These are phyloP conservation scores for Drosophila ogumai DNA, from an alignment of 1,140 invertebrate species.

Conservation along the genomic window DNA sequence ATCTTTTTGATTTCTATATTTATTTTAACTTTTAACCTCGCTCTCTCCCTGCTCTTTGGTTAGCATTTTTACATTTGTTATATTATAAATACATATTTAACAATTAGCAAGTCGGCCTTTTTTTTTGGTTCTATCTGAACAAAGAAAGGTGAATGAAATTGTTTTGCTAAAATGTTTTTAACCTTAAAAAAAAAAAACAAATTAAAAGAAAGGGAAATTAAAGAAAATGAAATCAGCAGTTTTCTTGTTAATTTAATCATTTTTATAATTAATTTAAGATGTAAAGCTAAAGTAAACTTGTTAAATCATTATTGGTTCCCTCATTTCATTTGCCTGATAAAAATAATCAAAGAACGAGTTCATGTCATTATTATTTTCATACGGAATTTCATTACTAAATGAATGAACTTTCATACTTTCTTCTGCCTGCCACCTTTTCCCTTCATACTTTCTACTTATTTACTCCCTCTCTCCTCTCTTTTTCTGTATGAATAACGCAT, in stretches of 20 bases:
- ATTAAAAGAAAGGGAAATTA: background rate
- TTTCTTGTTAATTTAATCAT: background rate
- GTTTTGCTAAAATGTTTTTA: conserved; percentile 12
- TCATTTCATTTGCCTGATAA: conserved; percentile 2
- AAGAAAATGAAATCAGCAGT: background rate
- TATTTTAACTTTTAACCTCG: background rate
- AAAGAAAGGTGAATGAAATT: conserved; percentile 18
- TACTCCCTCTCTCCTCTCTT: background rate
- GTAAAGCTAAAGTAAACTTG: background rate
- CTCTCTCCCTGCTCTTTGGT: background rate
- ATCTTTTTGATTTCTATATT: background rate
- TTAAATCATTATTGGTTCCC: background rate
- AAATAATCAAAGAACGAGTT: conserved; percentile 13
- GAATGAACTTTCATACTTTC: conserved; percentile 1
- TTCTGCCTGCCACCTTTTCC: conserved; percentile 6
- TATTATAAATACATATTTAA: conserved; percentile 38
- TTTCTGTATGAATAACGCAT: conserved; percentile 61
- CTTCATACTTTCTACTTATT: conserved; percentile 1
- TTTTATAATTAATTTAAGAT: background rate
- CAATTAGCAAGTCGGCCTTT: conserved; percentile 37
- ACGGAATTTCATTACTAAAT: conserved; percentile 1
- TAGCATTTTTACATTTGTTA: conserved; percentile 14
- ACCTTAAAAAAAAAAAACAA: background rate
- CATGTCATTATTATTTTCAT: conserved; percentile 3
- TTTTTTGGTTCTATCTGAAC: conserved; percentile 2